Percentiles rank a stretch among this genome's conserved stretches.
Evolutionary conservation across 2,113 vertebrate species (phyloP).

Genomic region (Catharus minimus): DNA sequence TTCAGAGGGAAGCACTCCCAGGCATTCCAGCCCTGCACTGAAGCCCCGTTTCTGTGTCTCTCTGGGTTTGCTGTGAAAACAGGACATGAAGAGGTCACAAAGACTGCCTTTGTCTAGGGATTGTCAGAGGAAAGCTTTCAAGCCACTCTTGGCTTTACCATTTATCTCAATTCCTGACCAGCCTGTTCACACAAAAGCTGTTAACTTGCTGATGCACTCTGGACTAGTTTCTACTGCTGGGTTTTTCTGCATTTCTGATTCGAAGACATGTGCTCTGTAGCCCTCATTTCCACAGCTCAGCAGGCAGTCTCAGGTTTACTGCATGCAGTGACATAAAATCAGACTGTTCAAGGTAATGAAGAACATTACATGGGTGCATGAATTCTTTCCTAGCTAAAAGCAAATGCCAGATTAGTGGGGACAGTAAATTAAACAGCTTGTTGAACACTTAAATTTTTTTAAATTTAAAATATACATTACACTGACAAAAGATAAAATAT

Average conservation of each 20-base stretch:
- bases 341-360: fast-evolving
- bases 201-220: background rate
- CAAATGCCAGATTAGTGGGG: background rate
- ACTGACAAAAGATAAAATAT: background rate
- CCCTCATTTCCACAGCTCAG: background rate
- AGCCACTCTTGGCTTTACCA: background rate
- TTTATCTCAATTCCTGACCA: background rate
- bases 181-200: background rate
- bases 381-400: background rate
- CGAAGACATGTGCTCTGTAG: background rate
- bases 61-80: background rate
- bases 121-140: background rate
- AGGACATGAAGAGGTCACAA: background rate
- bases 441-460: fast-evolving
- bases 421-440: background rate
- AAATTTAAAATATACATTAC: background rate
- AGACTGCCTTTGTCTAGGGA: background rate
- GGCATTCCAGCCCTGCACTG: background rate
- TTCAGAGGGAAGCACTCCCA: background rate
- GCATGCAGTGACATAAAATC: background rate
- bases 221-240: background rate
- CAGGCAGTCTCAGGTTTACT: background rate
- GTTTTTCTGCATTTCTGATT: background rate
- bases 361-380: background rate
- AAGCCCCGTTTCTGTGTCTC: background rate